Percentiles rank a stretch among this genome's conserved stretches.
Conservation (phyloP, 2,888 invertebrate species). For the Deladenus siricidicola region DNA sequence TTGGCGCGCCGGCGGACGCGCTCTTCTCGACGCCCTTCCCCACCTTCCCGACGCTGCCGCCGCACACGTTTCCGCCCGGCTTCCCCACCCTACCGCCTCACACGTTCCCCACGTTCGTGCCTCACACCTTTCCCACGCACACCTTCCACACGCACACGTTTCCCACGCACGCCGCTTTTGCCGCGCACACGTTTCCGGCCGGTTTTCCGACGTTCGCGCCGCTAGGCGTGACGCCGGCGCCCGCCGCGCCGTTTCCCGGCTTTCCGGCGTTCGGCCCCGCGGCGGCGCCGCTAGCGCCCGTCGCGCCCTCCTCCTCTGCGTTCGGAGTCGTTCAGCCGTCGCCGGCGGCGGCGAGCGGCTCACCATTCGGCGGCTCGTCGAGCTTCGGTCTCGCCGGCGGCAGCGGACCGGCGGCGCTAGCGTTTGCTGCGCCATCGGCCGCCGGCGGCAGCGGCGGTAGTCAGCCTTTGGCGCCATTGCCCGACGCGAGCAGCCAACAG, state of each 20-base stretch:
- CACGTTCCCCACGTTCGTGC: conserved; percentile 20
- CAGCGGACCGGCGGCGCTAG: conserved; percentile 12
- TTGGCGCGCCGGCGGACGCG: not conserved
- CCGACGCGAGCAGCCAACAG: no score
- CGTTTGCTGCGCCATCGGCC: conserved; percentile 29
- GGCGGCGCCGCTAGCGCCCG: not conserved
- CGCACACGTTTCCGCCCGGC: conserved; percentile 8
- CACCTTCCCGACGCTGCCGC: conserved; percentile 18
- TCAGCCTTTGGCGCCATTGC: conserved; percentile 5
- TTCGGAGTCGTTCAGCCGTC: not conserved
- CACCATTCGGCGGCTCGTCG: no score
- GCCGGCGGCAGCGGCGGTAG: not conserved
- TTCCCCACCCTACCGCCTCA: conserved; percentile 11
- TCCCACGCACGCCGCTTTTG: conserved; percentile 10
- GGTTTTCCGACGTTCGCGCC: conserved; percentile 19
- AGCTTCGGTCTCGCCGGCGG: not conserved
- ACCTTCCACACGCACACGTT: conserved; percentile 10
- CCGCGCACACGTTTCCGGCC: conserved; percentile 13
- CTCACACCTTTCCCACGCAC: conserved; percentile 16
- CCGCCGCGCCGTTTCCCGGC: not conserved
- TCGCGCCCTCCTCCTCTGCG: not conserved
- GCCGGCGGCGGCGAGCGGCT: not conserved
- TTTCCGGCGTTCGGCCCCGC: conserved; percentile 13
- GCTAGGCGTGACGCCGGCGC: conserved; percentile 15
- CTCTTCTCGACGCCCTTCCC: conserved; percentile 16